These are phyloP conservation scores for Alectoris magna DNA, from an alignment of 2,797 vertebrate genomes.

Conservation along the genomic window DNA sequence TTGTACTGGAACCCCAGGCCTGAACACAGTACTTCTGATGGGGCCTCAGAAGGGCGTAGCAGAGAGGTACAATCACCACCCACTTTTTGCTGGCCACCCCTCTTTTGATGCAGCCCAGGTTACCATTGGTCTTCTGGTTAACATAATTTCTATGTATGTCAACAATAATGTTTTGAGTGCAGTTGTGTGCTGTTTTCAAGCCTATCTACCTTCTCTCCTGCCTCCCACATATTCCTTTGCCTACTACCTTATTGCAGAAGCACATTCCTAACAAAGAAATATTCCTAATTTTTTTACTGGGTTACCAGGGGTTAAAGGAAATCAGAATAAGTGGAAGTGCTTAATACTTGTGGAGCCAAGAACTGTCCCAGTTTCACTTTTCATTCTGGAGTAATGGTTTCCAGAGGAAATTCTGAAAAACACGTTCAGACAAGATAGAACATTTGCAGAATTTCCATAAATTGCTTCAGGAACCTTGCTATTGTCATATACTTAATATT, in stretches of 20 bases:
- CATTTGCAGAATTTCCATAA: neutral
- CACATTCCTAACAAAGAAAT: neutral
- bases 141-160: neutral
- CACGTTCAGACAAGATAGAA: accelerated
- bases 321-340: neutral
- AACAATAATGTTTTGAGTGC: neutral
- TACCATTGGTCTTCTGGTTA: neutral
- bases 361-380: neutral
- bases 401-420: neutral
- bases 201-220: neutral
- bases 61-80: no score
- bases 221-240: neutral
- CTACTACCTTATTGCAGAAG: neutral
- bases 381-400: neutral
- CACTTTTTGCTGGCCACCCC: no score
- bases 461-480: neutral
- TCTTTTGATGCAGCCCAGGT: no score
- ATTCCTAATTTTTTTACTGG: neutral
- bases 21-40: no score
- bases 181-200: neutral
- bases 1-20: no score
- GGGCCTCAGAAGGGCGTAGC: no score
- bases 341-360: neutral
- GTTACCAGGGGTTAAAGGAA: neutral
- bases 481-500: neutral